Base-by-base conservation (phyloP, 2,113 vertebrate species). In the Copsychus sechellarum region DNA sequence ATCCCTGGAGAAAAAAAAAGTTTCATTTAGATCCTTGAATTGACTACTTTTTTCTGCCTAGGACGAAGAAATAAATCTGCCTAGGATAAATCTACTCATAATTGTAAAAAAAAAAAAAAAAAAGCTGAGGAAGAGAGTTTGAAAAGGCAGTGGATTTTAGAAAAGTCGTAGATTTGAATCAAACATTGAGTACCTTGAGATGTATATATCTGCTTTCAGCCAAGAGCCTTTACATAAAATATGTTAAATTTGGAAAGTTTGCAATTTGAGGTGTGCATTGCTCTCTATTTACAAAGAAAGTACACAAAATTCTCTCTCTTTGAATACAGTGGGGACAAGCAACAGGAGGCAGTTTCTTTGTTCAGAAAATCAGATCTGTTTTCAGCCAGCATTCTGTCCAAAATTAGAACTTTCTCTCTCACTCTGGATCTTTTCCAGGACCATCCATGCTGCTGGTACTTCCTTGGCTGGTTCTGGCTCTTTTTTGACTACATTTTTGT, bases 281-380 rank as follows among this genome's bases (percentile, higher is more conserved):
- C 29, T 69, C 40, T 88, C 29, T 89, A 15, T 84, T 90, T 92
- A 88, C 71, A 70, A 58, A 81, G 54, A 91, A 93, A 77, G 25
- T 80, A 78, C 72, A 81, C 34, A 85, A 45, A 95, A 89, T 87
- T 78, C 61, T 81, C 33, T 87, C 43, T 81, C 60, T 73, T 66
- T 67, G 56, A 86, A 86, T 77, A 78, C 23, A 76, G 78, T 33
- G 57, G 43, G 23, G 53, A 86, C 64, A 88, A 94, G 87, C 38
- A 94, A 90, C 40, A 79, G 72, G 69, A 83, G 80, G 80, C 14
- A 53, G n/a, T 84, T 94, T 89, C 92, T 90, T 94, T 95, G 88
- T 91, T 96, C 61, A 64, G 77, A 94, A 92, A 93, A 88, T 51
- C 12, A 79, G 65, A 81, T 58, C 50, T 51, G 28, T 74, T 84